phyloP scores from a whole-genome alignment of 2,797 vertebrate species.

The Rhabdophis nuchalis region DNA sequence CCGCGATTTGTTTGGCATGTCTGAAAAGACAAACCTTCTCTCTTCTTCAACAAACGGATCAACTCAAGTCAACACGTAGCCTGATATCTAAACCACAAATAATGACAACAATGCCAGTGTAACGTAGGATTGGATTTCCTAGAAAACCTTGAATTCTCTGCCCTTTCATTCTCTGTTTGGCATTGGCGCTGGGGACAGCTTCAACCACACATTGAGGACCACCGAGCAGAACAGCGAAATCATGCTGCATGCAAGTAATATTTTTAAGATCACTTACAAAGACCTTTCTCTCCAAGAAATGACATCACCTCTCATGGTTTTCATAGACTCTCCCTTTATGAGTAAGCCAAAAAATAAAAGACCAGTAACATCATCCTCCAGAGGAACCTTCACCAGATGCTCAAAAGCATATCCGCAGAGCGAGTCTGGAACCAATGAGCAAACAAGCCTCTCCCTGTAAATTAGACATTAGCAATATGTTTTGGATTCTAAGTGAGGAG shows the following conservation, averaged over 20 bases:
- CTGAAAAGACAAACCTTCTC: neutral
- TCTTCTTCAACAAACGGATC: neutral
- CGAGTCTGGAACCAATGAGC: neutral
- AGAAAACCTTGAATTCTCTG: neutral
- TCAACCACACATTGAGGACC: neutral
- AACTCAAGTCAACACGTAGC: neutral
- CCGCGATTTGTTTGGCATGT: neutral
- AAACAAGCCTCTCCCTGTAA: constrained; percentile 5
- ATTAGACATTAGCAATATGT: neutral
- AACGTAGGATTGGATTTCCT: neutral
- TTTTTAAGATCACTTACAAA: constrained; percentile 44
- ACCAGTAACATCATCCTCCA: constrained; percentile 19
- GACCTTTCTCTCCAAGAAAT: constrained; percentile 25
- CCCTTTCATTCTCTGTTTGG: neutral
- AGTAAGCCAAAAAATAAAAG: constrained; percentile 35
- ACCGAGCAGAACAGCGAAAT: constrained; percentile 21
- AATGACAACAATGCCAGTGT: neutral
- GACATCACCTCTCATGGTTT: constrained; percentile 46
- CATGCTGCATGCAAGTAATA: constrained; percentile 25
- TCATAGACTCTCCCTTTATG: constrained; percentile 49
- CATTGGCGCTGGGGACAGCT: neutral
- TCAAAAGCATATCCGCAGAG: neutral
- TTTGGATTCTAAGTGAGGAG: neutral
- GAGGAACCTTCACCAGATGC: constrained; percentile 10
- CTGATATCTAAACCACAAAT: neutral